These are phyloP conservation scores for Notodonta ziczac DNA, from an alignment of 2,888 invertebrate genomes.

Conservation along the genomic window DNA sequence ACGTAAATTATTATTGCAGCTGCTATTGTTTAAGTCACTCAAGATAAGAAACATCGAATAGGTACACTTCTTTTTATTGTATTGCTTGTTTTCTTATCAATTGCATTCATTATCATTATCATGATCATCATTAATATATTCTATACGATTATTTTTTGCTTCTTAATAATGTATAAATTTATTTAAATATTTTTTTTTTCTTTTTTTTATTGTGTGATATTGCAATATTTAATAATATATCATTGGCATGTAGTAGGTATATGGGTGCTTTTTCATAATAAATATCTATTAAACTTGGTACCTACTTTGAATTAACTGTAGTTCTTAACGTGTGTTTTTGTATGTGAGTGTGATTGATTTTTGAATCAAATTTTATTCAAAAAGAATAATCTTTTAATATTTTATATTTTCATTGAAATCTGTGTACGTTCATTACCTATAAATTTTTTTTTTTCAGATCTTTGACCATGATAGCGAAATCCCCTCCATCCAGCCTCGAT, in stretches of 20 bases:
- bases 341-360: neutral
- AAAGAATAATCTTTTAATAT: neutral
- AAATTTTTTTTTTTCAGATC: slow-evolving; percentile 65
- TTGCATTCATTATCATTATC: slow-evolving; percentile 50
- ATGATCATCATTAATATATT: slow-evolving; percentile 16
- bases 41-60: slow-evolving; percentile 79
- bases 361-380: neutral
- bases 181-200: slow-evolving; percentile 10
- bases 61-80: slow-evolving; percentile 76
- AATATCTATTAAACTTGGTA: neutral
- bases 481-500: slow-evolving; percentile 71
- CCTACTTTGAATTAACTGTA: neutral
- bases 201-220: slow-evolving; percentile 19
- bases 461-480: slow-evolving; percentile 73
- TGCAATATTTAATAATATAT: slow-evolving; percentile 14
- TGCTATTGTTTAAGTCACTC: slow-evolving; percentile 84
- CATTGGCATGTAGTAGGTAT: slow-evolving; percentile 27
- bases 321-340: neutral
- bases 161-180: slow-evolving; percentile 29
- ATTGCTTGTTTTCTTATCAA: slow-evolving; percentile 62
- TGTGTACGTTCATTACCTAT: neutral
- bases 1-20: slow-evolving; percentile 74
- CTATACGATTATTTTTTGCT: slow-evolving; percentile 30
- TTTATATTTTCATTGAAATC: neutral
- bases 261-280: slow-evolving; percentile 16